Evolutionary conservation across 2,113 vertebrate genomes (phyloP).

Genomic region (Sinocyclocheilus grahami): DNA sequence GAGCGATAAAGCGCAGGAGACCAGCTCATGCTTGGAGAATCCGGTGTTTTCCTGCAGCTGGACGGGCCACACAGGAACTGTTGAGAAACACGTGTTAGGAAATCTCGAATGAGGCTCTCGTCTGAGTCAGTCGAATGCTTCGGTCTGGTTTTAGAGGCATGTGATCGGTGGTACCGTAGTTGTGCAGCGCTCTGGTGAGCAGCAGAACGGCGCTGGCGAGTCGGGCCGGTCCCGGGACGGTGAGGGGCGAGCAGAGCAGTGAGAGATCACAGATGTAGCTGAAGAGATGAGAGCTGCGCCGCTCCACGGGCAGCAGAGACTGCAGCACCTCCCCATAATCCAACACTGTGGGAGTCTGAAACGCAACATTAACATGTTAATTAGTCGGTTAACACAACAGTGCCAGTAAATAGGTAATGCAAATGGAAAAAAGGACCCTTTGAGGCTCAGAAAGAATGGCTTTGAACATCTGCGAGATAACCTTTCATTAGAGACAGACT

Average conservation of each 20-base stretch:
- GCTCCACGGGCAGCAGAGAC: slow-evolving; percentile 75
- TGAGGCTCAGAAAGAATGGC: not conserved
- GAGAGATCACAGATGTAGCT: slow-evolving; percentile 94
- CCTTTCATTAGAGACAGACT: not conserved
- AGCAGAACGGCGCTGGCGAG: slow-evolving; percentile 86
- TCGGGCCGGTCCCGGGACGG: slow-evolving; percentile 77
- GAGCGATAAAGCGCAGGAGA: slow-evolving; percentile 76
- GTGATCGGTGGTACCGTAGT: slow-evolving; percentile 77
- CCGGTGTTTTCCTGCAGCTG: slow-evolving; percentile 85
- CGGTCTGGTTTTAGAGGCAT: too few species aligned
- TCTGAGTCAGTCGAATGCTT: too few species aligned
- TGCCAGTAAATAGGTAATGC: not conserved
- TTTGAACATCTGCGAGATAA: not conserved
- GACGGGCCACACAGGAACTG: slow-evolving; percentile 88
- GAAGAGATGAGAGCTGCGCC: slow-evolving; percentile 84
- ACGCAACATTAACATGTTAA: not conserved
- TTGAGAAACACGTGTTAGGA: not conserved
- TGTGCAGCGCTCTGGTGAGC: slow-evolving; percentile 83
- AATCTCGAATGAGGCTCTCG: not conserved
- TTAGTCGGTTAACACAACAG: not conserved
- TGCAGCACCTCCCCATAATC: slow-evolving; percentile 91
- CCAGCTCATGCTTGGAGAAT: slow-evolving; percentile 85
- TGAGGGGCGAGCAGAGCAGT: slow-evolving; percentile 84
- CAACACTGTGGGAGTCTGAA: slow-evolving; percentile 86
- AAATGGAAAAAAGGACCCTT: not conserved